phyloP scores from a whole-genome alignment of 2,797 vertebrate genomes.

The Siniperca scherzeri region DNA sequence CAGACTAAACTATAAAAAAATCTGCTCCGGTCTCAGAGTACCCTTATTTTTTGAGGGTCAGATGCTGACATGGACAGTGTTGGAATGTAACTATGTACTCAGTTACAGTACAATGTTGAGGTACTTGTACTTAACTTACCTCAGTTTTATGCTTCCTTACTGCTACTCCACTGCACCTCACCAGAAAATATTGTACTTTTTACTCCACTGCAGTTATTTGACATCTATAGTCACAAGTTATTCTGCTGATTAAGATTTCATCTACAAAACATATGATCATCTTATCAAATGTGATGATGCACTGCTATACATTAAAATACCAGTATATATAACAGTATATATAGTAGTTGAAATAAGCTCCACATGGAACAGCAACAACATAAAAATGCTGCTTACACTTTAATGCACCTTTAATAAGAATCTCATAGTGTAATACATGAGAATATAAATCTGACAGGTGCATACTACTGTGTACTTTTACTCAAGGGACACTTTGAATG shows the following conservation, averaged over 20 bases:
- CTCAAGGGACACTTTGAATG: neutral
- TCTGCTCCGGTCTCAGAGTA: neutral
- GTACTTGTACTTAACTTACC: neutral
- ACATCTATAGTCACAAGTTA: neutral
- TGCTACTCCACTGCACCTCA: neutral
- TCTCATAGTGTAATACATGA: neutral
- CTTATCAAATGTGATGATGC: neutral
- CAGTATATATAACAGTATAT: neutral
- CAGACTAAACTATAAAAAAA: neutral
- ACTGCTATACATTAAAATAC: neutral
- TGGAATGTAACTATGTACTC: constrained; percentile 4
- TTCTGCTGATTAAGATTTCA: neutral
- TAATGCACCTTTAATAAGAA: neutral
- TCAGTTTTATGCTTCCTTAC: neutral
- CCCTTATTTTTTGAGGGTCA: neutral
- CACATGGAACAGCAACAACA: neutral
- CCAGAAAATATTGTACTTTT: neutral
- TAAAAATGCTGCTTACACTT: neutral
- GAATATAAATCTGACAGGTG: neutral
- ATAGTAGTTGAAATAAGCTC: neutral
- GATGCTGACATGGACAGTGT: neutral
- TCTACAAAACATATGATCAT: neutral
- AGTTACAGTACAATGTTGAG: neutral
- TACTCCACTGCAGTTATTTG: neutral
- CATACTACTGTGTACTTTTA: neutral